Base-by-base conservation (phyloP, 1,140 invertebrate species). In the Monochamus saltuarius region DNA sequence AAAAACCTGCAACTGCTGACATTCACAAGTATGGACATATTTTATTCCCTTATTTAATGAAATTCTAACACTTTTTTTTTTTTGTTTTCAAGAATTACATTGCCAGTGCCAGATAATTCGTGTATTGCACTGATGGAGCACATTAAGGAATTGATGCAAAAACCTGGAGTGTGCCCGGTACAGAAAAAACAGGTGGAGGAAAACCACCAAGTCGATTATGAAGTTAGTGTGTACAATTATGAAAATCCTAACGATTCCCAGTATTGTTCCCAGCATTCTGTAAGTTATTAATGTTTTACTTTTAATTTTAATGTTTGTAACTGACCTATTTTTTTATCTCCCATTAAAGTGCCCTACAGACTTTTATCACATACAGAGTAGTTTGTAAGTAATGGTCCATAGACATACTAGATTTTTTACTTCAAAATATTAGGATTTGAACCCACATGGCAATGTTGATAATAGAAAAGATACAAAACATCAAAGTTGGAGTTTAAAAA, bases 191-290 rank as follows among this genome's bases (percentile, higher is more conserved):
- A 19, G n/a, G 17, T 35, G 6, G 10, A 14, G 34, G 72, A 75
- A 22, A 76, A 75, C 0, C 75, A 76, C 35, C 68, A 70, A 8
- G 71, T 76, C 22, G 67, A 78, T 35, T 77, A 78, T 61, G 75
- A 76, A 46, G 73, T 79, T 11, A 53, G 11, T 16, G 56, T 56
- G 6, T 73, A 73, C 46, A 65, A 67, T 14, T 67, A 73, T 37
- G 65, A 76, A n/a, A 68, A 73, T 67, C 70, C 69, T 0, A 62
- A 65, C 38, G 69, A 71, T 58, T 62, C 65, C 0, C 38, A 65
- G 7, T 73, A 70, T 61, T 74, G 71, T 50, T 61, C 58, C 29
- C 66, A 71, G 49, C 39, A 17, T 53, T 59, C 70, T 38, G 55
- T 66, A 4, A 57, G 73, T 49, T 52, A 43, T 34, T 38, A 22